These are phyloP conservation scores for Aleiodes sp. DNA, from an alignment of 1,140 invertebrate genomes.

Conservation along the genomic window DNA sequence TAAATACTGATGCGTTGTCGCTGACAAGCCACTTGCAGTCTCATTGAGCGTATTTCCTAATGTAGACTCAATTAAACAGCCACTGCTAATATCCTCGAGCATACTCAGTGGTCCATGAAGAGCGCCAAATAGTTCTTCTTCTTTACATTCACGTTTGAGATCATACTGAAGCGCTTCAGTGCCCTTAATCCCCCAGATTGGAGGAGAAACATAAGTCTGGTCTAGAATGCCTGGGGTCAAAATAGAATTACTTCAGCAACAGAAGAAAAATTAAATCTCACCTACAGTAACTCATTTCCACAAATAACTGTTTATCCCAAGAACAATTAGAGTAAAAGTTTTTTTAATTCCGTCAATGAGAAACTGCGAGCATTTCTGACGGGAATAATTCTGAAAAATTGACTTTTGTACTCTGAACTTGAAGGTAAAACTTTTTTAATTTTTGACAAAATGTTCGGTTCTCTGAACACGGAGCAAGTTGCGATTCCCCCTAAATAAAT, in stretches of 20 bases:
- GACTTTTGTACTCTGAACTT: no score
- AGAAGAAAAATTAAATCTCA: no score
- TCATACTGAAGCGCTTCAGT: not conserved
- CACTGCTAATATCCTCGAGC: conserved; percentile 52
- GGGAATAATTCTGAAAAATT: no score
- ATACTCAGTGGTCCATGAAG: conserved; percentile 41
- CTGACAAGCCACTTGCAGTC: conserved; percentile 56
- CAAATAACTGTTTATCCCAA: no score
- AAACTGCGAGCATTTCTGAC: no score
- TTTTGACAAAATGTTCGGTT: no score
- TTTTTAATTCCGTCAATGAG: no score
- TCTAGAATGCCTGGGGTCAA: not conserved
- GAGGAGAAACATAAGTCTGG: not conserved
- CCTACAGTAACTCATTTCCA: no score
- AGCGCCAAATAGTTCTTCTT: conserved; percentile 13
- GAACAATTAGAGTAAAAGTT: no score
- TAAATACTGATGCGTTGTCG: conserved; percentile 53
- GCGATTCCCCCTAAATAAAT: no score
- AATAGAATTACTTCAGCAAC: not conserved
- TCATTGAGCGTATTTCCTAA: conserved; percentile 46
- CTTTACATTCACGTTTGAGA: not conserved
- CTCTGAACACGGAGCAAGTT: no score
- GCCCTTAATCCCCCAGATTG: not conserved
- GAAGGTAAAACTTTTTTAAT: no score
- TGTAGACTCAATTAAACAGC: conserved; percentile 45